A percentile compares a stretch with the other conserved stretches of the same genome.
phyloP scores from a whole-genome alignment of 2,113 vertebrate genomes.

The Cyanistes caeruleus region DNA sequence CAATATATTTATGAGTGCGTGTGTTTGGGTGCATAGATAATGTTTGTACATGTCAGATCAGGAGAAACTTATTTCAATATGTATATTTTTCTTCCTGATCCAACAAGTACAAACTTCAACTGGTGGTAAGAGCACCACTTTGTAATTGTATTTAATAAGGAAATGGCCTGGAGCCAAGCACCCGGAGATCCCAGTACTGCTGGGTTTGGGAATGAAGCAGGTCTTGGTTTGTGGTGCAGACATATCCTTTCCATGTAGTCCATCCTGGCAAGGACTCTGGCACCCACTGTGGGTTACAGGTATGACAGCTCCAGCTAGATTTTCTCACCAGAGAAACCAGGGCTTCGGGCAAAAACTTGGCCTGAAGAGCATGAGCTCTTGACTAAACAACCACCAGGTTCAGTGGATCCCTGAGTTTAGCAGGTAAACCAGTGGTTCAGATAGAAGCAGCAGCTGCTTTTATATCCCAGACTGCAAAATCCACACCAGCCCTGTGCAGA shows the following conservation, averaged over 20 bases:
- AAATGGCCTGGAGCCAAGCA: neutral
- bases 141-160: conserved; percentile 47
- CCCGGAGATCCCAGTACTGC: neutral
- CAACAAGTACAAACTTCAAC: conserved; percentile 48
- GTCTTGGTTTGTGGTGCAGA: rapidly evolving
- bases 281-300: neutral
- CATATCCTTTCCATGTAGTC: neutral
- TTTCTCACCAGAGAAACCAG: neutral
- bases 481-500: neutral
- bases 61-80: conserved; percentile 9
- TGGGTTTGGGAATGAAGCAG: neutral
- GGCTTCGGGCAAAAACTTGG: neutral
- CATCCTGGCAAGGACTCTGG: neutral
- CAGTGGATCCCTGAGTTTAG: neutral
- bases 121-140: neutral
- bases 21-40: conserved; percentile 35
- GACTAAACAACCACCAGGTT: neutral
- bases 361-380: neutral
- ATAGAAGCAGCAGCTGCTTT: neutral
- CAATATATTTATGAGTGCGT: neutral
- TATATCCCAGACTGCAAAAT: neutral
- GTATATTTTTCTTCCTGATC: conserved; percentile 4
- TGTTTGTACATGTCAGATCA: conserved; percentile 4
- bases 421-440: neutral
- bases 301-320: neutral